phyloP scores from a whole-genome alignment of 1,140 invertebrate species.

The Drosophila erecta region DNA sequence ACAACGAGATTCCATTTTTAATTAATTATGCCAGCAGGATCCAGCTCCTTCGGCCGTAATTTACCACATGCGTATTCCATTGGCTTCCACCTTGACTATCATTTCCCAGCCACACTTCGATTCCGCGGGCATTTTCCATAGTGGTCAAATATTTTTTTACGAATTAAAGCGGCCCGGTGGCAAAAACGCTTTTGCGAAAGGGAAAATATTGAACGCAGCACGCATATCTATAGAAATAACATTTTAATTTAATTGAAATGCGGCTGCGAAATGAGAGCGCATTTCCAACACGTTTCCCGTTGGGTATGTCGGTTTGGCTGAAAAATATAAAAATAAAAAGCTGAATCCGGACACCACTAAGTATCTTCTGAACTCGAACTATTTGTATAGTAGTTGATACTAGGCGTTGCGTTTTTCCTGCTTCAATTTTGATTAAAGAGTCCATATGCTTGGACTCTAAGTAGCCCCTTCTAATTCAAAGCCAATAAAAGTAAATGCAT shows the following conservation, averaged over 20 bases:
- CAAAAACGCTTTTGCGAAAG: constrained; percentile 6
- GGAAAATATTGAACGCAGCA: background rate
- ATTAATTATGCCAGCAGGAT: constrained; percentile 18
- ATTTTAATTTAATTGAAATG: constrained; percentile 57
- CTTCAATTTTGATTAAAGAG: background rate
- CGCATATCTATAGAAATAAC: background rate
- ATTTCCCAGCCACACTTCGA: background rate
- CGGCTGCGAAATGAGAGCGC: background rate
- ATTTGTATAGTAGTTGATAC: no score
- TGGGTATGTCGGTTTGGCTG: no score
- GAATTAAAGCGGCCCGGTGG: constrained; percentile 21
- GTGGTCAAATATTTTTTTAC: constrained; percentile 48
- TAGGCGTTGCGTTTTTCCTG: no score
- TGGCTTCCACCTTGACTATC: constrained; percentile 2
- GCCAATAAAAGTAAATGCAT: background rate
- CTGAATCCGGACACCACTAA: no score
- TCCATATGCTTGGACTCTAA: background rate
- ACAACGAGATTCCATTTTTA: constrained; percentile 14
- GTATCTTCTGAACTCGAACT: no score
- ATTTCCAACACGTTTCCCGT: background rate
- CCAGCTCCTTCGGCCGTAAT: constrained; percentile 28
- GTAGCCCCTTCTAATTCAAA: background rate
- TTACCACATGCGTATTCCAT: constrained; percentile 32
- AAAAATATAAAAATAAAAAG: no score
- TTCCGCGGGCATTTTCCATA: constrained; percentile 14